Base-by-base conservation (phyloP, 2,888 invertebrate genomes). In the Leuctra nigra region DNA sequence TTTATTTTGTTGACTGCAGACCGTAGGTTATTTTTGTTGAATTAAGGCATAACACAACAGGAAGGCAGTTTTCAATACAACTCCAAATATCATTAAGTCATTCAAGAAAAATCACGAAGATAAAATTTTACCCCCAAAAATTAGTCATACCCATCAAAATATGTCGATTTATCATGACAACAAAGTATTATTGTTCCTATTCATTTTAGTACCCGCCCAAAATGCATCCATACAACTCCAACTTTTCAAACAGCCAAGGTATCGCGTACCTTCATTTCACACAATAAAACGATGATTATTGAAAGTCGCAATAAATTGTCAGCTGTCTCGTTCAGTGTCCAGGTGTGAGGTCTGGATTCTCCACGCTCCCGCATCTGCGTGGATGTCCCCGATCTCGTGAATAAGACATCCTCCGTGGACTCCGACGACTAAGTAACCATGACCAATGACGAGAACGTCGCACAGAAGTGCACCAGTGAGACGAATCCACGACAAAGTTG, bases 271-370 rank as follows among this genome's bases (percentile, higher is more conserved):
- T n/a, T n/a, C 6, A 22, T 23, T 22, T 20, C 44, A 16, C 44
- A 44, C 44, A 44, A 44, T 44, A 44, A 16, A 39, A 50, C 35
- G 4, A 50, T 50, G 35, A 33, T 50, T 35, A 50, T 35, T 35
- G n/a, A 35, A 35, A 35, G 33, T 33, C 18, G 33, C 50, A 20
- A 35, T 50, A 50, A 50, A 50, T 50, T 22, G 50, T 50, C 50
- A 35, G 50, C 50, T 50, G 50, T 33, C 50, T 50, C 18, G 20
- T 54, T 25, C 18, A 50, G 14, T 20, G 23, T 14, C 56, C 56
- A 56, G 56, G 56, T 56, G 56, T 56, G 52, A 39, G 56, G 56
- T 52, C 56, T 9, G 20, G 41, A 56, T 56, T 56, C 35, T 50
- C 52, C 38, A 56, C 56, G 56, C 55, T n/a, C 18, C 48, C 47